A percentile compares a stretch with the other conserved stretches of the same genome.
Conservation (phyloP, 2,888 invertebrate genomes). For the Eupsilia transversa region DNA sequence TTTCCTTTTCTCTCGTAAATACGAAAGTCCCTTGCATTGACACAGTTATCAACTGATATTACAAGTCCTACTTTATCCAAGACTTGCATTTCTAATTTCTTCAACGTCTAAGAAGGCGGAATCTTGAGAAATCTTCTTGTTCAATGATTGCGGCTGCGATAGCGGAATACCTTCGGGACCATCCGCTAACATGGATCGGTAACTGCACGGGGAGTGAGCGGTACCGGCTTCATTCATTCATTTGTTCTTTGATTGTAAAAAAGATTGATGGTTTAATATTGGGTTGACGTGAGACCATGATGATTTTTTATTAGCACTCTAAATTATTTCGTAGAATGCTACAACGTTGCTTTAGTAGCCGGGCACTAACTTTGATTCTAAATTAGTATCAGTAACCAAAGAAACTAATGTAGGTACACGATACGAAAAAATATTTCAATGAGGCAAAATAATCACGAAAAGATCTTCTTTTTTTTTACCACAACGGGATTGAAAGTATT, state of each 20-base stretch:
- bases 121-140: constrained; percentile 39
- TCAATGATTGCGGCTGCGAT: constrained; percentile 47
- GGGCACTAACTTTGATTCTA: background rate
- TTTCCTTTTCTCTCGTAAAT: no score
- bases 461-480: no score
- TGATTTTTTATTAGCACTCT: background rate
- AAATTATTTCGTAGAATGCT: background rate
- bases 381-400: background rate
- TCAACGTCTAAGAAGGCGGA: background rate
- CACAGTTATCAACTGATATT: constrained; percentile 1
- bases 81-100: constrained; percentile 26
- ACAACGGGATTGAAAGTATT: background rate
- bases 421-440: background rate
- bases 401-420: background rate
- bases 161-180: constrained; percentile 28
- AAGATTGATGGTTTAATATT: background rate
- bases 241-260: constrained; percentile 24
- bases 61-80: background rate
- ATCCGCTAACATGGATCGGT: constrained; percentile 20
- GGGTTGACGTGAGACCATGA: background rate
- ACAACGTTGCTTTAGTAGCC: background rate
- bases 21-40: background rate
- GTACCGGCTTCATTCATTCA: constrained; percentile 14
- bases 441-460: background rate
- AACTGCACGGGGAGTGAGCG: constrained; percentile 30